Evolutionary conservation across 2,888 invertebrate genomes (phyloP).

Genomic region (Chaitophorus viminalis): DNA sequence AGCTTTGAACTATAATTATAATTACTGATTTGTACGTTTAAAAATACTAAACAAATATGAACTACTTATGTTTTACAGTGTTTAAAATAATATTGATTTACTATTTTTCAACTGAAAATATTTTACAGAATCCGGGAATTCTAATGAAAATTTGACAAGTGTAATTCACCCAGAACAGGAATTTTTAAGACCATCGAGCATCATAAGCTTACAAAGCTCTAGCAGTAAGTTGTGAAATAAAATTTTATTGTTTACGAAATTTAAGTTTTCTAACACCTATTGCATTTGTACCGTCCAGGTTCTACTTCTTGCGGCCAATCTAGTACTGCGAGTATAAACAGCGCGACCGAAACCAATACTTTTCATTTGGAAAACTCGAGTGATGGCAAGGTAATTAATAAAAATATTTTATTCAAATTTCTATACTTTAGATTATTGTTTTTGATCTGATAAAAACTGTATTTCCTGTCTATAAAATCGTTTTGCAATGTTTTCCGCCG

Average conservation of each 20-base stretch:
- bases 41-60: neutral
- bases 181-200: conserved; percentile 73
- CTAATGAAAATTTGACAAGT: conserved; percentile 54
- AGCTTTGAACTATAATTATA: no score
- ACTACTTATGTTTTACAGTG: neutral
- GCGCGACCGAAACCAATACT: conserved; percentile 85
- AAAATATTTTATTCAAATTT: neutral
- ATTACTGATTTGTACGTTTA: neutral
- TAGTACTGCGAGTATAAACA: conserved; percentile 81
- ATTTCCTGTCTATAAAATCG: no score
- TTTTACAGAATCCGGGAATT: conserved; percentile 40
- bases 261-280: neutral
- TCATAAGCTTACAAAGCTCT: conserved; percentile 76
- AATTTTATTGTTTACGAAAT: neutral
- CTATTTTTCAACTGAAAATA: neutral
- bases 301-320: conserved; percentile 82
- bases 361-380: conserved; percentile 68
- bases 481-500: no score
- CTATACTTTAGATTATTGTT: no score
- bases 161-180: conserved; percentile 26
- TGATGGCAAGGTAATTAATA: conserved; percentile 42
- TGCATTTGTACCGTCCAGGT: conserved; percentile 68
- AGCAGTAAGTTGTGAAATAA: conserved; percentile 69
- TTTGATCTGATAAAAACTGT: no score
- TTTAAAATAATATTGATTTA: conserved; percentile 5